Percentiles rank a stretch among this genome's conserved stretches.
phyloP scores from a whole-genome alignment of 2,888 invertebrate species.

The Acrobasis repandana region DNA sequence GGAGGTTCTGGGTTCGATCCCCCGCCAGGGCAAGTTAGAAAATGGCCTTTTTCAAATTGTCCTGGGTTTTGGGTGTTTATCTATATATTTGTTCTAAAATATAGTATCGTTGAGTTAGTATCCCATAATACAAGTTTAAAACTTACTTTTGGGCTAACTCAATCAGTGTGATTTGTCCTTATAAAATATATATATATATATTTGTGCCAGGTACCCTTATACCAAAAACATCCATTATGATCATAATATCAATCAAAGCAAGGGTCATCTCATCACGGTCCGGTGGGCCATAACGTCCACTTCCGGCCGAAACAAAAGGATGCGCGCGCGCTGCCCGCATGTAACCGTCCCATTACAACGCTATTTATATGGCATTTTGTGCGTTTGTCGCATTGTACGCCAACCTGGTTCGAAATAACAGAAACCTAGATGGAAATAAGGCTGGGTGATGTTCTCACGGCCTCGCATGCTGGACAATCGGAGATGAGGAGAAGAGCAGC shows the following conservation, averaged over 20 bases:
- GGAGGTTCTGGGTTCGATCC: too few species aligned
- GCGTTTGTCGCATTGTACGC: constrained; percentile 46
- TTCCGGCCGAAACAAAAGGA: constrained; percentile 55
- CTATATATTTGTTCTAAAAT: too few species aligned
- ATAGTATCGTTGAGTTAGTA: too few species aligned
- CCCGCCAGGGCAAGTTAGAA: too few species aligned
- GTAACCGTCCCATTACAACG: constrained; percentile 59
- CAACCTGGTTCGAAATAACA: constrained; percentile 54
- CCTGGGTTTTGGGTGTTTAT: too few species aligned
- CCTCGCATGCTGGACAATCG: constrained; percentile 7
- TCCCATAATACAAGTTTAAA: too few species aligned
- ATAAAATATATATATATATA: too few species aligned
- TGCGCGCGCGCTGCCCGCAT: constrained; percentile 51
- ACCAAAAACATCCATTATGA: constrained; percentile 19
- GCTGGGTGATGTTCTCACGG: constrained; percentile 17
- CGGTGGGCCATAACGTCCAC: constrained; percentile 35
- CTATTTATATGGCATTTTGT: constrained; percentile 76
- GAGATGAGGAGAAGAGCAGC: background rate
- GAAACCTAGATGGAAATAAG: constrained; percentile 35
- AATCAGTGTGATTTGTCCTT: too few species aligned
- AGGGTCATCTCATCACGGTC: constrained; percentile 34
- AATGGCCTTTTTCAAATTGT: too few species aligned
- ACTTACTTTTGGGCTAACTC: too few species aligned
- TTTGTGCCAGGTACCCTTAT: too few species aligned
- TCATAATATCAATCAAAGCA: constrained; percentile 34